Conservation (phyloP, 2,113 vertebrate genomes). For the Bubo scandiacus region DNA sequence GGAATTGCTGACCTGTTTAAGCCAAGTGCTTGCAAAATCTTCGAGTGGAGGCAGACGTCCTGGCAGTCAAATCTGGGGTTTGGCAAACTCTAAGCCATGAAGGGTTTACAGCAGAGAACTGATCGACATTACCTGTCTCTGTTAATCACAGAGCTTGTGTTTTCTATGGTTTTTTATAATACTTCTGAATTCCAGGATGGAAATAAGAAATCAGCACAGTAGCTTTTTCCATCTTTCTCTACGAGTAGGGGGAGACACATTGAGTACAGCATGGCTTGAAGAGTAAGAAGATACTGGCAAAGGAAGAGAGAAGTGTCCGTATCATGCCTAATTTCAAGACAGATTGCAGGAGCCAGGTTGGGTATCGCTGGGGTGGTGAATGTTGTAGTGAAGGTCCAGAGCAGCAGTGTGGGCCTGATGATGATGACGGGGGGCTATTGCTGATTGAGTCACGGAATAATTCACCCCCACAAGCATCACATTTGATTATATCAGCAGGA, state of each 20-base stretch:
- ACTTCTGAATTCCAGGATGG: neutral
- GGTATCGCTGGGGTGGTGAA: fast-evolving
- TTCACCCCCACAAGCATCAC: neutral
- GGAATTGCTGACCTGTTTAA: neutral
- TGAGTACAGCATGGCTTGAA: fast-evolving
- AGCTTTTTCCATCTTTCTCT: neutral
- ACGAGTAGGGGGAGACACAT: fast-evolving
- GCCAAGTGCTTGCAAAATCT: neutral
- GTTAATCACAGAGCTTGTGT: neutral
- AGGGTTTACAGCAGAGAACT: neutral
- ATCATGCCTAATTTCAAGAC: fast-evolving
- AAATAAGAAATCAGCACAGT: neutral
- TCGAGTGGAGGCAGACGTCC: neutral
- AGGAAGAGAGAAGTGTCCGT: neutral
- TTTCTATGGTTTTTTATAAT: neutral
- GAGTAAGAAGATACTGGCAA: neutral
- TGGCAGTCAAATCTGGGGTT: neutral
- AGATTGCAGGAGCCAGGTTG: neutral
- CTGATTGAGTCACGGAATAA: neutral
- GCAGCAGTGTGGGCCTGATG: neutral
- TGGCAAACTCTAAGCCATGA: neutral
- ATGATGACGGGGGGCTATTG: neutral
- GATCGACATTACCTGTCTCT: neutral
- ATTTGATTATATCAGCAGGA: neutral
- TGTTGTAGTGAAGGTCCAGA: neutral